These are phyloP conservation scores for Rhopalosiphum maidis DNA, from an alignment of 1,140 invertebrate genomes.

Conservation along the genomic window DNA sequence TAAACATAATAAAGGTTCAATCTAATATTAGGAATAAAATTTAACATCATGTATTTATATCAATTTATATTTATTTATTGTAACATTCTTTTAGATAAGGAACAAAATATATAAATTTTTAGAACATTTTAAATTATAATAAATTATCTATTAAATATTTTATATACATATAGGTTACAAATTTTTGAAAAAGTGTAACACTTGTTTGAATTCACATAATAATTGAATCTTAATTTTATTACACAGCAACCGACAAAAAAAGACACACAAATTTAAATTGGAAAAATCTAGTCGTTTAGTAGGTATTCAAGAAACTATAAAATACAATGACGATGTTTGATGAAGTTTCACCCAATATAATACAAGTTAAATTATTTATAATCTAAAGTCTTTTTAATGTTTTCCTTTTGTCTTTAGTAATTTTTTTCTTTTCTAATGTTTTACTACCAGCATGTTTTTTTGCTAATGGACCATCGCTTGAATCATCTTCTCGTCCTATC, in stretches of 20 bases:
- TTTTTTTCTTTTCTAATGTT: constrained; percentile 78
- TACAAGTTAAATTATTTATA: constrained; percentile 6
- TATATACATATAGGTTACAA: constrained; percentile 47
- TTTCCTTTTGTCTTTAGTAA: constrained; percentile 84
- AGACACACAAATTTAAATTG: background rate
- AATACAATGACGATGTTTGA: constrained; percentile 25
- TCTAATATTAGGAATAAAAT: background rate
- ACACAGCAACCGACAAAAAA: constrained; percentile 28
- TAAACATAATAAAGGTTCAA: background rate
- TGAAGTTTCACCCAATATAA: constrained; percentile 37
- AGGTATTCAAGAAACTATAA: constrained; percentile 28
- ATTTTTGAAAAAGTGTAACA: constrained; percentile 32
- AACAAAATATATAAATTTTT: constrained; percentile 13
- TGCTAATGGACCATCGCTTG: constrained; percentile 73
- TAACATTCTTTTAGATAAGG: background rate
- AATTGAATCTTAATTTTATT: constrained; percentile 30
- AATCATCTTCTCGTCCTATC: constrained; percentile 52
- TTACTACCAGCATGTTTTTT: constrained; percentile 89
- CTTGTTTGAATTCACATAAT: constrained; percentile 9
- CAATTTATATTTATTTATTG: background rate
- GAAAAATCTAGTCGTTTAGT: constrained; percentile 32
- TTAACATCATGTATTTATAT: background rate
- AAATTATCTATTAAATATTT: constrained; percentile 50
- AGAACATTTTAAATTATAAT: constrained; percentile 24
- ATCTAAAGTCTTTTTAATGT: constrained; percentile 78